Conservation (phyloP, 2,888 invertebrate genomes). For the Mellilla xanthometata region DNA sequence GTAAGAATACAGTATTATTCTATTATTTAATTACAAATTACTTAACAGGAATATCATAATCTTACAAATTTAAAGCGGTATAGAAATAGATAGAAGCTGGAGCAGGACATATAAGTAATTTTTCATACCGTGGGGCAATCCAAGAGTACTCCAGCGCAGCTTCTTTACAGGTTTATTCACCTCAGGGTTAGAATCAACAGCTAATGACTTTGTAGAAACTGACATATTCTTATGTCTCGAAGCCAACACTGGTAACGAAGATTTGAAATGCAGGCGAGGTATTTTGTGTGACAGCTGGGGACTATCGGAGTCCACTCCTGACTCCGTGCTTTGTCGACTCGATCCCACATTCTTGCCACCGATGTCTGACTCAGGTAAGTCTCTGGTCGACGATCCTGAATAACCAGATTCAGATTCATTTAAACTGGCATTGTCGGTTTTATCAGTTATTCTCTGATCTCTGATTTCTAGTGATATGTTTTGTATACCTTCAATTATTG, state of each 20-base stretch:
- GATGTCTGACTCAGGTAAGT: slow-evolving; percentile 40
- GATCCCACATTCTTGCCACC: slow-evolving; percentile 26
- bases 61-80: too few species aligned
- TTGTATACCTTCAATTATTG: slow-evolving; percentile 36
- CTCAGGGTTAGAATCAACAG: slow-evolving; percentile 33
- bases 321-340: slow-evolving; percentile 24
- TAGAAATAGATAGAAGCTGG: too few species aligned
- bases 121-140: slow-evolving; percentile 45
- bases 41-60: too few species aligned
- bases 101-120: not conserved
- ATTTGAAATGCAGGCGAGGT: slow-evolving; percentile 38
- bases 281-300: slow-evolving; percentile 24
- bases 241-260: slow-evolving; percentile 48
- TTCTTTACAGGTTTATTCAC: slow-evolving; percentile 49
- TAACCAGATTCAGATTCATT: slow-evolving; percentile 60
- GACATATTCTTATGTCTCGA: slow-evolving; percentile 35
- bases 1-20: too few species aligned
- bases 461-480: slow-evolving; percentile 36
- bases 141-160: slow-evolving; percentile 60
- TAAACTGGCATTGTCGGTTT: slow-evolving; percentile 47
- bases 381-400: slow-evolving; percentile 49
- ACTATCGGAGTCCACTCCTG: slow-evolving; percentile 27
- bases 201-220: slow-evolving; percentile 51
- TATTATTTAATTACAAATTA: too few species aligned
- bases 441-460: slow-evolving; percentile 36